Evolutionary conservation across 2,888 invertebrate species (phyloP).

Genomic region (Epirrhoe tristata): DNA sequence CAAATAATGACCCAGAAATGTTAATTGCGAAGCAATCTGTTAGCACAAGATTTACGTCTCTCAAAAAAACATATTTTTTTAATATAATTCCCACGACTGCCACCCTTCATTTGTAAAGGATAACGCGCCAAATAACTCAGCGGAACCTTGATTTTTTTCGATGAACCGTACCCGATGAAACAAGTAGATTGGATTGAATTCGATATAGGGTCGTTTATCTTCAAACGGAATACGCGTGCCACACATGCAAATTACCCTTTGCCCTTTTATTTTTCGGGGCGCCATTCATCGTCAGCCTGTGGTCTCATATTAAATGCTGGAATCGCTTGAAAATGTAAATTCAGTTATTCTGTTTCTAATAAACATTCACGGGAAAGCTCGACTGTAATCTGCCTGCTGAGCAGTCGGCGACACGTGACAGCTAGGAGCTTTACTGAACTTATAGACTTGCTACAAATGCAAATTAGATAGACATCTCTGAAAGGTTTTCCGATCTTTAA

Average conservation of each 20-base stretch:
- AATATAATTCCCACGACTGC: slow-evolving; percentile 8
- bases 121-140: slow-evolving; percentile 32
- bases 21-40: slow-evolving; percentile 6
- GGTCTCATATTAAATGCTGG: slow-evolving; percentile 30
- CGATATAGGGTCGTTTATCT: slow-evolving; percentile 66
- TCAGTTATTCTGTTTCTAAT: slow-evolving; percentile 14
- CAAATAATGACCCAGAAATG: slow-evolving; percentile 3
- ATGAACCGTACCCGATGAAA: slow-evolving; percentile 36
- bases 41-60: slow-evolving; percentile 15
- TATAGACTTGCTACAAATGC: slow-evolving; percentile 18
- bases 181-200: slow-evolving; percentile 42
- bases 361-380: slow-evolving; percentile 1
- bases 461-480: slow-evolving; percentile 16
- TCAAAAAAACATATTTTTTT: slow-evolving; percentile 17
- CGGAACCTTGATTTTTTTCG: slow-evolving; percentile 29
- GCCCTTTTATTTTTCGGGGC: slow-evolving; percentile 33
- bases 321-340: slow-evolving; percentile 26
- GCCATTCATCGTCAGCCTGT: slow-evolving; percentile 25
- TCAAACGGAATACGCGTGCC: slow-evolving; percentile 57
- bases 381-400: slow-evolving; percentile 13
- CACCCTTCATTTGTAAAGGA: slow-evolving; percentile 31
- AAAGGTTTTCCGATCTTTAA: slow-evolving; percentile 22
- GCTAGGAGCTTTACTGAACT: slow-evolving; percentile 10
- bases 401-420: slow-evolving; percentile 11
- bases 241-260: slow-evolving; percentile 37